Conservation (phyloP, 2,797 vertebrate genomes). For the Emys orbicularis region DNA sequence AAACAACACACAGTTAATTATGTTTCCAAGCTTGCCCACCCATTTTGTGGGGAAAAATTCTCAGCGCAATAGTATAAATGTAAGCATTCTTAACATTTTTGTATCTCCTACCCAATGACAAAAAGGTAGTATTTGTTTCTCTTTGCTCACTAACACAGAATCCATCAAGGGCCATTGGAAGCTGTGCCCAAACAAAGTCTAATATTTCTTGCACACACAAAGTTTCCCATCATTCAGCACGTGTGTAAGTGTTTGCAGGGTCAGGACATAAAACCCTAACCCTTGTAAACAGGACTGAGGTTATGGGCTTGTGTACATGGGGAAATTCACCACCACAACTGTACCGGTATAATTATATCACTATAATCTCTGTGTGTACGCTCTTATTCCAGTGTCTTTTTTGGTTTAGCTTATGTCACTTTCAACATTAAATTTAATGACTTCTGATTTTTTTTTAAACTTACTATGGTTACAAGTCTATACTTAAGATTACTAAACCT, state of each 20-base stretch:
- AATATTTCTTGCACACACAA: background rate
- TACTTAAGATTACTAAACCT: background rate
- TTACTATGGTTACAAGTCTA: background rate
- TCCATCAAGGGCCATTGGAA: background rate
- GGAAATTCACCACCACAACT: background rate
- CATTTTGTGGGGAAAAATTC: background rate
- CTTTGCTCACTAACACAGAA: background rate
- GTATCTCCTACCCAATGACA: background rate
- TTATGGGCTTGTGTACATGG: background rate
- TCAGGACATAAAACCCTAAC: background rate
- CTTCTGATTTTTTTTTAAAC: background rate
- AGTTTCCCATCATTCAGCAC: background rate
- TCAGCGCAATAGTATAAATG: background rate
- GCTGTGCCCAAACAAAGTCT: background rate
- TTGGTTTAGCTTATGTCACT: background rate
- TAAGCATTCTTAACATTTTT: background rate
- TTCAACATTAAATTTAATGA: background rate
- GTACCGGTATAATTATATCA: background rate
- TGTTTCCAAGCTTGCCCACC: background rate
- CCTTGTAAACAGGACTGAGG: background rate
- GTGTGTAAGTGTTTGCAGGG: background rate
- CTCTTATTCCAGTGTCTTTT: background rate
- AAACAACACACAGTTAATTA: background rate
- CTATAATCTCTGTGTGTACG: background rate
- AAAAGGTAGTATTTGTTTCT: background rate